Evolutionary conservation across 2,888 invertebrate genomes (phyloP), one percentile per base, ranked within the genome.

Genomic region (Drosophila nr. perissopoda): DNA sequence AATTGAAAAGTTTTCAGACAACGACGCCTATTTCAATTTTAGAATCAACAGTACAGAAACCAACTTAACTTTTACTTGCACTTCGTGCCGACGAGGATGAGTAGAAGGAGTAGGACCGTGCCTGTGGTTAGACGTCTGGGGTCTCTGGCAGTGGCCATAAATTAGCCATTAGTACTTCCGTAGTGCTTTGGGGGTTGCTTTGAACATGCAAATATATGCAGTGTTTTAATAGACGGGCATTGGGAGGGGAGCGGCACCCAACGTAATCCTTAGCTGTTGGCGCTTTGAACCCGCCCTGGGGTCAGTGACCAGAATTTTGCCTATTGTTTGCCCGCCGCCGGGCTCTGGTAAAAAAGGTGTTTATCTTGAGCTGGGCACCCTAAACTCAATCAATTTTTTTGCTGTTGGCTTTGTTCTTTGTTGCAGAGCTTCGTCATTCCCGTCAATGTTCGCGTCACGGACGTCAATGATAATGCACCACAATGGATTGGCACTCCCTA

Each of bases 391-490:
- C 69, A 74, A 51, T 34, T 42, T 54, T 21, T 18, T 53, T 31
- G 31, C 45, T 66, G 18, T 57, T 66, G 59, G 53, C 59, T 59
- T 56, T 42, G 36, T 53, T 58, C 45, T n/a, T 51, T 31, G 52
- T 76, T 59, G 10, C 83, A 92, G 92, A 93, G 92, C 71, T 93
- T 93, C 76, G 92, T 93, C 13, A 88, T 93, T 38, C 93, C 93
- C 13, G 93, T 92, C 21, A 92, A 93, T 81, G 92, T 93, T 60
- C 95, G 97, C 82, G 98, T 98, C 69, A 97, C 97, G 80, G 98
- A 98, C 93, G 97, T 97, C 73, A 98, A 98, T 92, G 98, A 98
- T 93, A 98, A 98, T 93, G 96, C 97, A 11, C 98, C 98, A 0
- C 94, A 94, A 89, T 98, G 98, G 94, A 94, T 95, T 70, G 97